Evolutionary conservation across 1,140 invertebrate species (phyloP).

Genomic region (Mesaphorura yosii): DNA sequence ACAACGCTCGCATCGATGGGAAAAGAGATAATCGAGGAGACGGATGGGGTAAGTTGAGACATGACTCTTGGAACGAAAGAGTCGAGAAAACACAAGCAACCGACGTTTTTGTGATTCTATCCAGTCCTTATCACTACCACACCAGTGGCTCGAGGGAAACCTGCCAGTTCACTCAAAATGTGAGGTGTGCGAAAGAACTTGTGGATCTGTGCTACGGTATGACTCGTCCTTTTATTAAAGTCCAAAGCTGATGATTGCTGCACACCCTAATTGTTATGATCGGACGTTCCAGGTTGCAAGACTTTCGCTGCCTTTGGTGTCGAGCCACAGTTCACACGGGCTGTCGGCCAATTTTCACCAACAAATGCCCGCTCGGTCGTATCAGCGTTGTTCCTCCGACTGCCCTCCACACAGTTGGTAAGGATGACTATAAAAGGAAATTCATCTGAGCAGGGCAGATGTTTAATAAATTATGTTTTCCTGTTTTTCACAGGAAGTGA

Average conservation of each 20-base stretch:
- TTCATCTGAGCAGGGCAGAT: not conserved
- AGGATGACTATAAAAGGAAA: constrained; percentile 26
- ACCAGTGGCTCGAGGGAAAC: constrained; percentile 97
- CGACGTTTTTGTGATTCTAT: constrained; percentile 17
- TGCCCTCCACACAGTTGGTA: constrained; percentile 75
- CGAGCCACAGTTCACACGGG: constrained; percentile 78
- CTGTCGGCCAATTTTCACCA: constrained; percentile 60
- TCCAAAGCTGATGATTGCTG: no score
- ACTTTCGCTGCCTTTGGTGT: constrained; percentile 94
- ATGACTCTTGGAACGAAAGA: no score
- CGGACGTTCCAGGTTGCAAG: constrained; percentile 60
- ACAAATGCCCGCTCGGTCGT: constrained; percentile 68
- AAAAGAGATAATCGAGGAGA: constrained; percentile 83
- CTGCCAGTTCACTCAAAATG: constrained; percentile 88
- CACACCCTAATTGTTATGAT: not conserved
- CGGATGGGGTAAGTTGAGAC: constrained; percentile 79
- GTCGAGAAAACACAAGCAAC: constrained; percentile 12
- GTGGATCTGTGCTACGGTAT: constrained; percentile 82
- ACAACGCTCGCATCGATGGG: constrained; percentile 85
- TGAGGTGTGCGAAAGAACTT: constrained; percentile 87
- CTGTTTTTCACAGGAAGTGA: constrained; percentile 45
- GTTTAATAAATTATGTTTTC: not conserved
- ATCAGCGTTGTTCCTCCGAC: constrained; percentile 88
- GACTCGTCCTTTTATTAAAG: constrained; percentile 6
- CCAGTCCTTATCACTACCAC: constrained; percentile 71